Conservation (phyloP, 37 sponge, comb jelly and placozoan species). For the Crambe crambe region DNA sequence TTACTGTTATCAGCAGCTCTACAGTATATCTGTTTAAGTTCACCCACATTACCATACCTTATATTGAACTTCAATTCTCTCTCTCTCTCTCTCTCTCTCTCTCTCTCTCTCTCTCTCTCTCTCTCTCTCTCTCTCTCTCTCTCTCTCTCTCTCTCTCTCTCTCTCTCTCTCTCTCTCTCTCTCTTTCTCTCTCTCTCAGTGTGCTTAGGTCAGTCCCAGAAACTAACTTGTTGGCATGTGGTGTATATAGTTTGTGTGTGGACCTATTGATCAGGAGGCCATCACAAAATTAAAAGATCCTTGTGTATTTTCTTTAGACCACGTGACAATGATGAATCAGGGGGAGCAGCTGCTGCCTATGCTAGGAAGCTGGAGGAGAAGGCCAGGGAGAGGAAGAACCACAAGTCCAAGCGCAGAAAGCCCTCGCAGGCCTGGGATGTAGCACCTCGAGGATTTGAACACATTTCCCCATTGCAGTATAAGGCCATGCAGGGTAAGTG, state of each 20-base stretch:
- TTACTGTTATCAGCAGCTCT: not conserved
- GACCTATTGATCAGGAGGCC: no score
- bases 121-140: not conserved
- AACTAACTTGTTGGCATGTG: no score
- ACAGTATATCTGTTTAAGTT: not conserved
- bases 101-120: not conserved
- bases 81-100: not conserved
- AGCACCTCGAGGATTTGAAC: conserved; percentile 97
- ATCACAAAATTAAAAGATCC: no score
- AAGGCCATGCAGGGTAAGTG: conserved; percentile 96
- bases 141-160: not conserved
- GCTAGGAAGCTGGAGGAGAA: conserved; percentile 8
- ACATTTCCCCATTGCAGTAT: conserved; percentile 98
- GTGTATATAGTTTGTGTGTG: no score
- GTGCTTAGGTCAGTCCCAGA: not conserved
- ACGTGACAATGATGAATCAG: not conserved
- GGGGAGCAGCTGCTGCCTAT: not conserved
- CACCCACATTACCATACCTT: not conserved
- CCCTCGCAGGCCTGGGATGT: conserved; percentile 92
- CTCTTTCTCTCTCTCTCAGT: not conserved
- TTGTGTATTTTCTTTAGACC: conserved; percentile 8
- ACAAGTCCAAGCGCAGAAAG: conserved; percentile 48
- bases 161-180: not conserved
- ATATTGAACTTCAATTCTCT: no score
- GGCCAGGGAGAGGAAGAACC: conserved; percentile 37